Conservation (phyloP, 1,140 invertebrate genomes). For the Hyles vespertilio region DNA sequence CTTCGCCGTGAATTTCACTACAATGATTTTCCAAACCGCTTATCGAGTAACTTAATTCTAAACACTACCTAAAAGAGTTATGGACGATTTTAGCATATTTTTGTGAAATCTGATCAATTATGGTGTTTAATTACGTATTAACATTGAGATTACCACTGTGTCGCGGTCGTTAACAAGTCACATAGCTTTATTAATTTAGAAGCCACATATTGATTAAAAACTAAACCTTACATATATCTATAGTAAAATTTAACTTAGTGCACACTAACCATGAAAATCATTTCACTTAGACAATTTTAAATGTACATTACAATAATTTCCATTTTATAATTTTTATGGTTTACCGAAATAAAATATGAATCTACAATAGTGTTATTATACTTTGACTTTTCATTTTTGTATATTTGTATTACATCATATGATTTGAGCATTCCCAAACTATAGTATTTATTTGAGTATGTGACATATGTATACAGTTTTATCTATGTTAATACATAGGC, state of each 20-base stretch:
- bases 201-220: slow-evolving; percentile 27
- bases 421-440: slow-evolving; percentile 39
- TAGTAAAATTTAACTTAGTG: slow-evolving; percentile 45
- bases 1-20: slow-evolving; percentile 47
- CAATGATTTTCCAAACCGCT: slow-evolving; percentile 65
- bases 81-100: slow-evolving; percentile 15
- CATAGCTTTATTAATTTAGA: slow-evolving; percentile 30
- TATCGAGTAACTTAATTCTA: slow-evolving; percentile 57
- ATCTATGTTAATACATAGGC: too few species aligned
- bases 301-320: slow-evolving; percentile 53
- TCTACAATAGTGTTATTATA: slow-evolving; percentile 32
- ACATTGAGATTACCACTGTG: neutral
- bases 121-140: neutral
- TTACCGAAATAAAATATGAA: slow-evolving; percentile 36
- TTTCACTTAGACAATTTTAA: slow-evolving; percentile 36
- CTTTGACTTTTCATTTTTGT: slow-evolving; percentile 22
- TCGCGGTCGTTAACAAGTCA: slow-evolving; percentile 15
- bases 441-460: slow-evolving; percentile 6
- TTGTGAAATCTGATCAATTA: slow-evolving; percentile 1
- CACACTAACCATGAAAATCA: slow-evolving; percentile 47
- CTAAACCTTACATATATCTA: slow-evolving; percentile 34
- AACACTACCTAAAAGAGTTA: slow-evolving; percentile 12
- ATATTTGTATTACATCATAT: slow-evolving; percentile 24
- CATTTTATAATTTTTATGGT: slow-evolving; percentile 24
- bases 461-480: too few species aligned